Evolutionary conservation across 2,888 invertebrate genomes (phyloP), one percentile per base, ranked within the genome.

Genomic region (Nipponacmea schrenckii): DNA sequence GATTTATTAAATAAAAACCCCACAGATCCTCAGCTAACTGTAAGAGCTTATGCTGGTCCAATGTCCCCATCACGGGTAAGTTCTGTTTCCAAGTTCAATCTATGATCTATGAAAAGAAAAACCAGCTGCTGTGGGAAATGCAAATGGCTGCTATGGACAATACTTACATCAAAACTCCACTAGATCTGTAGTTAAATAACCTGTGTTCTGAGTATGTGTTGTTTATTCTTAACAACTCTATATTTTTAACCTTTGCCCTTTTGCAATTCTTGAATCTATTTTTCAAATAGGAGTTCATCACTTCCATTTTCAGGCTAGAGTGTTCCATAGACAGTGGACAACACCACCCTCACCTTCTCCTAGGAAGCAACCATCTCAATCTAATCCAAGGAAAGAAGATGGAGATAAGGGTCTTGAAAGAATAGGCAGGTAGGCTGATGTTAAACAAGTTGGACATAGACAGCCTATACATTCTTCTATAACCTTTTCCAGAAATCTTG

Each of bases 321-420:
- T 79, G 31, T 85, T 88, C 70, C 85, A 86, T 62, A 82, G 80
- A 72, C 92, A 93, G 68, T 96, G 95, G 95, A 95, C 94, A 90
- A 95, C 94, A 0, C 95, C 95, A 10, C 94, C 95, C 0, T 91
- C 94, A 26, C 62, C 26, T 39, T 26, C 64, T 20, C 67, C 63
- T 45, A 48, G 44, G 3, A 62, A 26, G 2, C 31, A 66, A 31
- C 44, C 39, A 3, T 15, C 17, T 27, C 67, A 67, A 24, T 73
- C 77, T 8, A 81, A 78, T 67, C 77, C 81, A 3, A 82, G 88
- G 27, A 81, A 94, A 14, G 91, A 92, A 67, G 96, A 97, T 86
- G 91, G 93, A 45, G 93, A 94, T 72, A 97, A 96, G 86, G 97
- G 97, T 0, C 90, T 96, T n/a, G 97, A 97, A 89, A 90, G 93